Evolutionary conservation across 2,888 invertebrate species (phyloP).

Genomic region (Azorinus chamasolen): DNA sequence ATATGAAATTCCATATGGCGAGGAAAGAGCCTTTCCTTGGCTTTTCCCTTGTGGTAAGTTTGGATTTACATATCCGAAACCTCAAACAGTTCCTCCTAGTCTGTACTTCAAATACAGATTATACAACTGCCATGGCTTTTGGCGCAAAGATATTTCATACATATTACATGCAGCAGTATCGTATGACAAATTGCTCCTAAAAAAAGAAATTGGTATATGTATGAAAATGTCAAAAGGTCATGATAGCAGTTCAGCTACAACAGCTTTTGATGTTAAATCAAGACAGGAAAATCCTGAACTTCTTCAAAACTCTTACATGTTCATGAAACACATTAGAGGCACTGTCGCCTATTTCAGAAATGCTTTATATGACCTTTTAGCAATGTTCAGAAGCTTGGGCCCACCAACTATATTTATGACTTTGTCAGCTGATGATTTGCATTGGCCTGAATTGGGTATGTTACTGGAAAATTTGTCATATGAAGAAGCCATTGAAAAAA

Average conservation of each 20-base stretch:
- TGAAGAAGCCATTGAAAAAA: slow-evolving; percentile 3
- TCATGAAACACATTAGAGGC: slow-evolving; percentile 28
- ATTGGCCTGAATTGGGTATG: slow-evolving; percentile 17
- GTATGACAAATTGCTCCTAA: slow-evolving; percentile 14
- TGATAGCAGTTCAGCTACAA: not conserved
- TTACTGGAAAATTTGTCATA: slow-evolving; percentile 9
- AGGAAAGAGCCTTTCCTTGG: slow-evolving; percentile 22
- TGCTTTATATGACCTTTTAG: slow-evolving; percentile 14
- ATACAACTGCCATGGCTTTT: slow-evolving; percentile 12
- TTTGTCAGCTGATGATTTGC: slow-evolving; percentile 10
- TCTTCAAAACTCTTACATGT: slow-evolving; percentile 21
- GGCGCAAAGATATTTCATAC: slow-evolving; percentile 16
- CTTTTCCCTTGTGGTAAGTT: slow-evolving; percentile 14
- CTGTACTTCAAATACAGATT: slow-evolving; percentile 8
- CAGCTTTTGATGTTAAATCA: slow-evolving; percentile 2
- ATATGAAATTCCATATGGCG: slow-evolving; percentile 13
- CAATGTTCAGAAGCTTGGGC: slow-evolving; percentile 14
- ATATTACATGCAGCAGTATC: slow-evolving; percentile 18
- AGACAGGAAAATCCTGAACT: slow-evolving; percentile 2
- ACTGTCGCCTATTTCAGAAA: slow-evolving; percentile 23
- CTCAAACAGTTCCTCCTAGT: not conserved
- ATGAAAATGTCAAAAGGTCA: slow-evolving; percentile 14
- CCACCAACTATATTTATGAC: slow-evolving; percentile 20
- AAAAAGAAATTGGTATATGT: slow-evolving; percentile 11
- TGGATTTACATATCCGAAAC: slow-evolving; percentile 3